phyloP scores from a whole-genome alignment of 2,888 invertebrate genomes.

The Eumacrocentrus americanus region DNA sequence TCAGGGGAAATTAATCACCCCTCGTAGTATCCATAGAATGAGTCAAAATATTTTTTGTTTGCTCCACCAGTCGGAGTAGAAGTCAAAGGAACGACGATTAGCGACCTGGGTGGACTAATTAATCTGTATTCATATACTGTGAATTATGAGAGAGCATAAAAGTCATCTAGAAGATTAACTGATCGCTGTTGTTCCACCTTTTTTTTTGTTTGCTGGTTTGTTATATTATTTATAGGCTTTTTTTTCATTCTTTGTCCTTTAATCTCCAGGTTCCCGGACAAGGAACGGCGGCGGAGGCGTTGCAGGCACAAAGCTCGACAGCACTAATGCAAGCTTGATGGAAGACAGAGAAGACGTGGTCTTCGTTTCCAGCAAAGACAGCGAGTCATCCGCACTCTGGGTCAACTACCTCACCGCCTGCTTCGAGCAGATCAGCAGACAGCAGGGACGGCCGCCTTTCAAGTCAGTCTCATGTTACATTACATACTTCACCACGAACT shows the following conservation, averaged over 20 bases:
- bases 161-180: conserved; percentile 8
- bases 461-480: conserved; percentile 65
- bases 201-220: conserved; percentile 1
- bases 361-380: conserved; percentile 78
- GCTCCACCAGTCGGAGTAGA: not conserved
- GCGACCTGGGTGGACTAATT: conserved; percentile 4
- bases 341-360: conserved; percentile 80
- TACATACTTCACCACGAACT: not conserved
- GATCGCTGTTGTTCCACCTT: conserved; percentile 3
- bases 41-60: not conserved
- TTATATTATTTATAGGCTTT: conserved; percentile 1
- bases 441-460: conserved; percentile 79
- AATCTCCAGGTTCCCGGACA: conserved; percentile 31
- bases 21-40: not conserved
- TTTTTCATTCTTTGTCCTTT: too few relatives aligned
- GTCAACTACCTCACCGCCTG: conserved; percentile 82
- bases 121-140: conserved; percentile 6
- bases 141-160: not conserved
- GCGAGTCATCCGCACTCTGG: conserved; percentile 80
- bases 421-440: conserved; percentile 84
- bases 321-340: conserved; percentile 24
- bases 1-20: conserved; percentile 11
- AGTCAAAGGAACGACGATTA: not conserved
- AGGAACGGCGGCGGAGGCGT: conserved; percentile 25
- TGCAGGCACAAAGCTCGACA: conserved; percentile 27